A percentile compares a stretch with the other conserved stretches of the same genome.
Evolutionary conservation across 2,113 vertebrate genomes (phyloP).

Genomic region (Oreochromis spilurus): DNA sequence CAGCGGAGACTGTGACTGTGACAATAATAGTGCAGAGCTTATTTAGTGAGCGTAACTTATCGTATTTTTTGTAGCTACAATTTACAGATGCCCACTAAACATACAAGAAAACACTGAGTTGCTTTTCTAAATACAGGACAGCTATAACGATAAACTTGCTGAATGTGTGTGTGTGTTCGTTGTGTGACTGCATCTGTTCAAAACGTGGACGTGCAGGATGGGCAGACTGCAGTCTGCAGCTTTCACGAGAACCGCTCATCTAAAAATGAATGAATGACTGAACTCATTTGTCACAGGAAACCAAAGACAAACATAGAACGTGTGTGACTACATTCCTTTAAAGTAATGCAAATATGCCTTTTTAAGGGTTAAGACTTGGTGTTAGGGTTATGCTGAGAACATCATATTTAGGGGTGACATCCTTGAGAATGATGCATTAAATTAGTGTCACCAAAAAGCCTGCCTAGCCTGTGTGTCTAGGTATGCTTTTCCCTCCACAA

Average conservation of each 20-base stretch:
- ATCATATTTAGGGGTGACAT: not conserved
- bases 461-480: not conserved
- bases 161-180: not conserved
- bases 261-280: not conserved
- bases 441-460: not conserved
- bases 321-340: not conserved
- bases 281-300: not conserved
- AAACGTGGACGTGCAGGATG: not conserved
- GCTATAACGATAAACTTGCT: not conserved
- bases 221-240: not conserved
- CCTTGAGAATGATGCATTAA: not conserved
- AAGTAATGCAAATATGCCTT: not conserved
- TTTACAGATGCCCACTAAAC: not conserved
- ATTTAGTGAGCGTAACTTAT: not conserved
- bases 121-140: not conserved
- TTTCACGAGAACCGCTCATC: not conserved
- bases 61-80: not conserved
- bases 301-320: not conserved
- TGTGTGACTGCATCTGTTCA: not conserved
- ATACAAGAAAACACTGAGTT: not conserved
- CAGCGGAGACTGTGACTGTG: not conserved
- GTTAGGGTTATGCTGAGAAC: not conserved
- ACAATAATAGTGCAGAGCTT: not conserved
- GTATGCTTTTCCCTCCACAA: not conserved
- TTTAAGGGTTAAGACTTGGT: not conserved